Evolutionary conservation across 2,888 invertebrate species (phyloP).

Genomic region (Epiblema foenella): DNA sequence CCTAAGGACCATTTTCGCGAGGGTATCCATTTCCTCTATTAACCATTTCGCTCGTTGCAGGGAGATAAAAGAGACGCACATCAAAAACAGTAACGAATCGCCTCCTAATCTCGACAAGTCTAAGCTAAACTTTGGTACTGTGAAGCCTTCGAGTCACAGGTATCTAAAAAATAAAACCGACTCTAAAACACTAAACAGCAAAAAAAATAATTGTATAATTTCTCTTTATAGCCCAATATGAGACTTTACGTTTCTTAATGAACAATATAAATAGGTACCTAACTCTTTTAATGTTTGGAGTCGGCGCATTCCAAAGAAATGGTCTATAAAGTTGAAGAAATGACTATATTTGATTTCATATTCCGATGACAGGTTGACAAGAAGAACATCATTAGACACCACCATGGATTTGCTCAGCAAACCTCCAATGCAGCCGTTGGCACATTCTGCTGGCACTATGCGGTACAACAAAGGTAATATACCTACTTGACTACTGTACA

Average conservation of each 20-base stretch:
- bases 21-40: not conserved
- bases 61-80: conserved; percentile 79
- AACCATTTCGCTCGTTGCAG: conserved; percentile 56
- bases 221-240: too few relatives aligned
- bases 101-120: conserved; percentile 57
- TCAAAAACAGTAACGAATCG: conserved; percentile 60
- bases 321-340: not conserved
- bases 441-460: conserved; percentile 77
- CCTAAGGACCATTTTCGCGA: not conserved
- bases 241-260: too few relatives aligned
- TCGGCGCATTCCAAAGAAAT: too few relatives aligned
- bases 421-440: conserved; percentile 60
- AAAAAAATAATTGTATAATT: too few relatives aligned
- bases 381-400: conserved; percentile 74
- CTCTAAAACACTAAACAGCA: too few relatives aligned
- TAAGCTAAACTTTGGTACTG: conserved; percentile 54
- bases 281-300: too few relatives aligned
- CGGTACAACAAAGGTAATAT: conserved; percentile 64
- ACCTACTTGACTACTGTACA: too few relatives aligned
- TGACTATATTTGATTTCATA: too few relatives aligned
- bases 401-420: conserved; percentile 67
- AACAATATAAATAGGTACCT: too few relatives aligned
- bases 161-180: conserved; percentile 46
- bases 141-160: conserved; percentile 63
- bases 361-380: conserved; percentile 59